A percentile compares a stretch with the other conserved stretches of the same genome.
Conservation (phyloP, 2,797 vertebrate species). For the Anas georgica region DNA sequence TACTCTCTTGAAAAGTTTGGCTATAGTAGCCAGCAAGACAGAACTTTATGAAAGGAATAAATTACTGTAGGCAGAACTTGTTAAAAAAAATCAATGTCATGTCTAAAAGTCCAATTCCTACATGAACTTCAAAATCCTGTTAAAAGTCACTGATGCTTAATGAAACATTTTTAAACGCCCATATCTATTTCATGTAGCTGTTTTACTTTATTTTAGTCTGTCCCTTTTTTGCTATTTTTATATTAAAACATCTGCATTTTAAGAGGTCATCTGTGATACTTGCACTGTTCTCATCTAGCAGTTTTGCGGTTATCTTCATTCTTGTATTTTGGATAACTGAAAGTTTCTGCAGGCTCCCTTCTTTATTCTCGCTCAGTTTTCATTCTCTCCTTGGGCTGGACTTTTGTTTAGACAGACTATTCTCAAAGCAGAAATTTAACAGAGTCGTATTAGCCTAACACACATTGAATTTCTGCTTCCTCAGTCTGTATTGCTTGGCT, state of each 20-base stretch:
- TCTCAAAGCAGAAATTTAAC: neutral
- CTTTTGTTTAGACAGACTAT: neutral
- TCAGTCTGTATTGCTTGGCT: fast-evolving
- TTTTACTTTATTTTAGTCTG: neutral
- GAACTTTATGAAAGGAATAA: neutral
- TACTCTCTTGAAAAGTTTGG: neutral
- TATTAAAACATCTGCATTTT: neutral
- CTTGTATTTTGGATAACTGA: neutral
- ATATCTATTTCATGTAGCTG: neutral
- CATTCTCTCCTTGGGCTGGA: neutral
- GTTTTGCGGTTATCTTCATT: neutral
- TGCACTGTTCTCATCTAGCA: neutral
- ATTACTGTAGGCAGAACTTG: neutral
- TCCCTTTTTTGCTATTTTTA: neutral
- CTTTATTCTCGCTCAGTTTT: neutral
- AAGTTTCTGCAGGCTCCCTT: neutral
- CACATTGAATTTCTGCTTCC: neutral
- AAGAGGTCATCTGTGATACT: neutral
- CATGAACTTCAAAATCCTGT: neutral
- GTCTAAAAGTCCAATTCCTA: neutral
- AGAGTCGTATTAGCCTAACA: neutral
- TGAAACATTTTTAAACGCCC: neutral
- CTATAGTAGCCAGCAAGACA: neutral
- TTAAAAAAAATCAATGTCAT: neutral
- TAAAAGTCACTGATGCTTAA: neutral